Evolutionary conservation across 2,888 invertebrate genomes (phyloP), one percentile per base, ranked within the genome.

Genomic region (Stenoptilia bipunctidactyla): DNA sequence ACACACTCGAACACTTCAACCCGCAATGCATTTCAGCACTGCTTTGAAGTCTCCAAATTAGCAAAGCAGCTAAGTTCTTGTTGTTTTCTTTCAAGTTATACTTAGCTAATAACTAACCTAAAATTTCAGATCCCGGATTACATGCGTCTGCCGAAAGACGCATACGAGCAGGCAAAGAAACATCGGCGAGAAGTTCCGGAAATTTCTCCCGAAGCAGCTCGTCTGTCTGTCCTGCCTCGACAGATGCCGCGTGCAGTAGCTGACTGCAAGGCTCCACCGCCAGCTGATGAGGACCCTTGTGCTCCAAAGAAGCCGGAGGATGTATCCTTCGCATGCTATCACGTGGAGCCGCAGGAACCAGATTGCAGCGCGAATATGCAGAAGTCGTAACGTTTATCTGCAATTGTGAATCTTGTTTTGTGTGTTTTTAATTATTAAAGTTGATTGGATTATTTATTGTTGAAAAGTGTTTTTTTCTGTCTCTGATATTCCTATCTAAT

Each of bases 41-140:
- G 5, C 38, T n/a, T n/a, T n/a, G n/a, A n/a, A n/a, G n/a, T n/a
- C n/a, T n/a, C n/a, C n/a, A n/a, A n/a, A n/a, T n/a, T n/a, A n/a
- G n/a, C n/a, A n/a, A n/a, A n/a, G n/a, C n/a, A n/a, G n/a, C n/a
- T n/a, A n/a, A n/a, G n/a, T n/a, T n/a, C n/a, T n/a, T n/a, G n/a
- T n/a, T n/a, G n/a, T n/a, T n/a, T n/a, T n/a, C n/a, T n/a, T n/a
- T n/a, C n/a, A n/a, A n/a, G n/a, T n/a, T n/a, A n/a, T n/a, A n/a
- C n/a, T n/a, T n/a, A n/a, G n/a, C n/a, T n/a, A n/a, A n/a, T n/a
- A n/a, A n/a, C n/a, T n/a, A n/a, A n/a, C 25, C 2, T n/a, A n/a
- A n/a, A n/a, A n/a, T n/a, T n/a, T n/a, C 45, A 82, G 82, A 48
- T 68, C 1, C 77, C 79, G 27, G 79, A 76, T 0, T 61, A 67